A percentile compares a stretch with the other conserved stretches of the same genome.
phyloP scores from a whole-genome alignment of 2,113 vertebrate species.

The Balaeniceps rex region DNA sequence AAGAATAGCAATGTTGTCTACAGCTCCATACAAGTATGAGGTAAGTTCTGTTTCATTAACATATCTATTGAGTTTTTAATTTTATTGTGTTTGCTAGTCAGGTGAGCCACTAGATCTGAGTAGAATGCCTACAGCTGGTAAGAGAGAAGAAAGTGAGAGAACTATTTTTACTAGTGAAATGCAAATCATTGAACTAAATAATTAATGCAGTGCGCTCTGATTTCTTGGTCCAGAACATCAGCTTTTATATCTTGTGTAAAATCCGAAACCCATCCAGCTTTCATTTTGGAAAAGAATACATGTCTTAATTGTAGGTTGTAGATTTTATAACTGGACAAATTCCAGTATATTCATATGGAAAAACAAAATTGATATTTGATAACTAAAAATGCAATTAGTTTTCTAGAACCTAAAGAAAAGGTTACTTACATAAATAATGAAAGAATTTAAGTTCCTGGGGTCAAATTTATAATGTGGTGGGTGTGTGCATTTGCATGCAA shows the following conservation, averaged over 20 bases:
- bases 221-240: background rate
- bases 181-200: background rate
- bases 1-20: background rate
- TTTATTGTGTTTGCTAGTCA: background rate
- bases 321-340: background rate
- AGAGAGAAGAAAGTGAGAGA: background rate
- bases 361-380: background rate
- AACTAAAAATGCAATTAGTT: background rate
- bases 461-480: background rate
- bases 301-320: background rate
- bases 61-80: background rate
- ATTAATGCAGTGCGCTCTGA: background rate
- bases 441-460: background rate
- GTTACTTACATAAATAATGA: background rate
- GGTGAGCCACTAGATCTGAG: background rate
- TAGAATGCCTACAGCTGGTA: background rate
- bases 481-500: background rate
- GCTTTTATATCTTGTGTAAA: background rate
- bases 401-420: background rate
- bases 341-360: background rate
- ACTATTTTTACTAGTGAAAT: background rate
- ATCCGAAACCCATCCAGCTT: background rate
- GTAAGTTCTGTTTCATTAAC: constrained; percentile 2
- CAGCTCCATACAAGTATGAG: background rate
- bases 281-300: background rate